Evolutionary conservation across 2,113 vertebrate species (phyloP), one percentile per base, ranked within the genome.

Genomic region (Xiphophorus hellerii): DNA sequence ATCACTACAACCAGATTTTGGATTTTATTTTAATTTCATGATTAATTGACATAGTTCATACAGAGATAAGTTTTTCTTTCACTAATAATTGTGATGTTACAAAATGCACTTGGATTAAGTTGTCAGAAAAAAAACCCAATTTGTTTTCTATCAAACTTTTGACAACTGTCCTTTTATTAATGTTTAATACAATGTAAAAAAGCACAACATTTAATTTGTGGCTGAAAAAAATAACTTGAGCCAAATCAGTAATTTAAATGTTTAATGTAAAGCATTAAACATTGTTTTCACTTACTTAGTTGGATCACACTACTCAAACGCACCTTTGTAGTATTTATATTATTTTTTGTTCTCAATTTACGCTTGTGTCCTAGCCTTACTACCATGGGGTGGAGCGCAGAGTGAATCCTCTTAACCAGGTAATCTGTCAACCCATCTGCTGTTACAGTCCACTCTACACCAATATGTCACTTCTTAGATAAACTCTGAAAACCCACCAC

Each of bases 351-450:
- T 28, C 5, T 63, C 22, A 54, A 9, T 12, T 15, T 80, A 17
- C 37, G 10, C 25, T 4, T 68, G 0, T 51, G 33, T 51, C 7
- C 30, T 30, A n/a, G 44, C 74, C 75, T 86, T 67, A 37, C 13
- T 28, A 2, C 51, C 13, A 48, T 60, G 35, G 62, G 78, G 80
- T 80, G 78, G 76, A 83, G 73, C 64, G 76, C 25, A 37, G 9
- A 63, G 35, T 51, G 81, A 92, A 94, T 93, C 92, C 91, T 91
- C 91, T 95, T 94, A 93, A 65, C 60, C 69, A 73, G 66, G 78
- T 91, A 93, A 94, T 93, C 89, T 87, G 74, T 65, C 73, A 44
- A 69, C 25, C 91, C 90, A 91, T 91, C 89, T 93, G 90, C 72
- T 78, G 66, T 71, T 67, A 28, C 71, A 73, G 13, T 61, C 31